A percentile compares a stretch with the other conserved stretches of the same genome.
These are phyloP conservation scores for Cheirogaleus medius DNA, from an alignment of 2,113 vertebrate species.

Conservation along the genomic window DNA sequence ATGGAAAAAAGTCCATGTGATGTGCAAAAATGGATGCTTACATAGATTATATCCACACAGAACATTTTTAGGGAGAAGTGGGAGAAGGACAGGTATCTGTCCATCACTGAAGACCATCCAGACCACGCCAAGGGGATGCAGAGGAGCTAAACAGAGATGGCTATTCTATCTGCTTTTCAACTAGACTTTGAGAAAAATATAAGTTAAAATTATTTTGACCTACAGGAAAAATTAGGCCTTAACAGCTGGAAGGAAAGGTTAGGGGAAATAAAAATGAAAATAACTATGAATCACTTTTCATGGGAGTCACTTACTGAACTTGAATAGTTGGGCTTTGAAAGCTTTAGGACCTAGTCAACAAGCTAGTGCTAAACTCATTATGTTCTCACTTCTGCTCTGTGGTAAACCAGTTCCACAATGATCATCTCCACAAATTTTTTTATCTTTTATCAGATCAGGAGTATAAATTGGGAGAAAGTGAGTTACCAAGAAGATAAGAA, in stretches of 20 bases:
- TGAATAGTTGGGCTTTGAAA: slow-evolving; percentile 55
- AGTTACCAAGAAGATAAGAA: background rate
- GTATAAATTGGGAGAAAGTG: slow-evolving; percentile 1
- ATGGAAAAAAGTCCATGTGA: background rate
- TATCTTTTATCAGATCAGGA: slow-evolving; percentile 20
- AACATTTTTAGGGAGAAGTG: background rate
- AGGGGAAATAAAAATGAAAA: slow-evolving; percentile 53
- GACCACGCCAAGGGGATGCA: background rate
- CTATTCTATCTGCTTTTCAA: background rate
- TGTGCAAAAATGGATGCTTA: background rate
- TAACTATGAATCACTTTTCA: slow-evolving; percentile 52
- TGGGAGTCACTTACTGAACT: slow-evolving; percentile 26
- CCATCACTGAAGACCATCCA: background rate
- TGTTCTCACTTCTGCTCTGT: slow-evolving; percentile 42
- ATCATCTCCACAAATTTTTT: slow-evolving; percentile 48
- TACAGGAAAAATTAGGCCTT: background rate
- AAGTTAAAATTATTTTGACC: slow-evolving; percentile 49
- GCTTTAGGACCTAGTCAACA: slow-evolving; percentile 43
- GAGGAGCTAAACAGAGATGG: background rate
- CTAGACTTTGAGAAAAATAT: background rate
- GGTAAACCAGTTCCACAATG: slow-evolving; percentile 46
- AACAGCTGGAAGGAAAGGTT: slow-evolving; percentile 2
- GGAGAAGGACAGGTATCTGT: background rate
- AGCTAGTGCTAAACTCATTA: slow-evolving; percentile 25
- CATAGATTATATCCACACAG: background rate